Evolutionary conservation across 2,888 invertebrate species (phyloP), one percentile per base, ranked within the genome.

Genomic region (Limnephilus lunatus): DNA sequence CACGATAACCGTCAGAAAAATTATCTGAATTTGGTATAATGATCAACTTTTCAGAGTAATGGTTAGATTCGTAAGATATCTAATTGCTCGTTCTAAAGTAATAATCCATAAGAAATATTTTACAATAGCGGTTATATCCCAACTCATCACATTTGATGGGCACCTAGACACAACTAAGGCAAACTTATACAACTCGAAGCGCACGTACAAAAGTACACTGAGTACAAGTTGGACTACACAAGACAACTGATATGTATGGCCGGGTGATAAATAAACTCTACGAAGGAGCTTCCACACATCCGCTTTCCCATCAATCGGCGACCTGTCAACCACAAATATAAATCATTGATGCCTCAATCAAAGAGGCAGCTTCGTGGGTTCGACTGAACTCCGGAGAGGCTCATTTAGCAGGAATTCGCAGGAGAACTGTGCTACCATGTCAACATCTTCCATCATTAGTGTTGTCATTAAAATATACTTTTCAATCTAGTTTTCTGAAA

Each of bases 291-390:
- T 68, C 19, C 19, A 53, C 53, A 53, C 32, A 83, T 32, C 83
- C 83, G 83, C 32, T 32, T 15, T 83, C 83, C 31, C 83, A 83
- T 83, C 19, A 83, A 32, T 83, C 83, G 11, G 83, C 31, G 83
- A 83, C 83, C 31, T 35, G 83, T 83, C 83, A 83, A 30, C 35
- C 31, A 83, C 32, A 83, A 30, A 83, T 32, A 83, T 83, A 83
- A 83, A 83, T 83, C 83, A 83, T 32, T 83, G 35, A 83, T 31
- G 83, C 83, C 35, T 83, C 31, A 83, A 83, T 83, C 32, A 31
- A 32, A 31, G 83, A 32, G 83, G 35, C 32, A 31, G 31, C 83
- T 32, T 25, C 83, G 32, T 35, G 32, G 32, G 32, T 83, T 31
- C 31, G 35, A 32, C 5, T 83, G 30, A 35, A 83, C 30, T 32